Conservation (phyloP, 2,113 vertebrate species). For the Mirounga angustirostris region DNA sequence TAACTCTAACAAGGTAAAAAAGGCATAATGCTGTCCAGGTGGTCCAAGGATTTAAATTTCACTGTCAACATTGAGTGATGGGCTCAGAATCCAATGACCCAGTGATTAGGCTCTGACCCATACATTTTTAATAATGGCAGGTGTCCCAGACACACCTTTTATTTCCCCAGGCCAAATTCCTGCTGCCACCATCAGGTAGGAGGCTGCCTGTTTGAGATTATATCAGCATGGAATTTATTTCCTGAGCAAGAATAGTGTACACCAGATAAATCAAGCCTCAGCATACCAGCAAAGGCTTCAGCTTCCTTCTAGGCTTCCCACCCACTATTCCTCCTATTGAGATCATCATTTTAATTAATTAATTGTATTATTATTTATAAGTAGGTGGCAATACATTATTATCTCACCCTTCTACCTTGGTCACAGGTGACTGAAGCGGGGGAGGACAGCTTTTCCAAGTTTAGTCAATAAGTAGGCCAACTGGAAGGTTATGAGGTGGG, state of each 20-base stretch:
- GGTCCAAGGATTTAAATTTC: conserved; percentile 23
- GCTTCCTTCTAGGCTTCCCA: background rate
- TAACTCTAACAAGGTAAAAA: conserved; percentile 16
- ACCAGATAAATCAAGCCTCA: background rate
- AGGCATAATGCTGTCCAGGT: conserved; percentile 12
- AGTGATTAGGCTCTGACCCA: conserved; percentile 10
- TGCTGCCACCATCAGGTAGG: background rate
- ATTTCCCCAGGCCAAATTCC: background rate
- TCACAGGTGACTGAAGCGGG: background rate
- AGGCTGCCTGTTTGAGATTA: background rate
- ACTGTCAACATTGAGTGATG: background rate
- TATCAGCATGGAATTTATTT: background rate
- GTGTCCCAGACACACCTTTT: background rate
- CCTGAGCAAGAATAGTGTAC: background rate
- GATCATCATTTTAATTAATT: background rate
- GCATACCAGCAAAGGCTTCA: background rate
- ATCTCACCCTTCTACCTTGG: background rate
- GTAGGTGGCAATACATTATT: background rate
- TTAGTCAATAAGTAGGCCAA: background rate
- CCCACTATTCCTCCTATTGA: background rate
- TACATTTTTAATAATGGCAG: conserved; percentile 36
- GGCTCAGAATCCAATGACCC: background rate
- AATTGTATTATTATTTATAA: background rate
- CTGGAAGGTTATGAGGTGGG: background rate
- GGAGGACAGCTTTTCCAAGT: background rate